These are phyloP conservation scores for Phoxinus dragarum DNA, from an alignment of 2,797 vertebrate genomes.

Conservation along the genomic window DNA sequence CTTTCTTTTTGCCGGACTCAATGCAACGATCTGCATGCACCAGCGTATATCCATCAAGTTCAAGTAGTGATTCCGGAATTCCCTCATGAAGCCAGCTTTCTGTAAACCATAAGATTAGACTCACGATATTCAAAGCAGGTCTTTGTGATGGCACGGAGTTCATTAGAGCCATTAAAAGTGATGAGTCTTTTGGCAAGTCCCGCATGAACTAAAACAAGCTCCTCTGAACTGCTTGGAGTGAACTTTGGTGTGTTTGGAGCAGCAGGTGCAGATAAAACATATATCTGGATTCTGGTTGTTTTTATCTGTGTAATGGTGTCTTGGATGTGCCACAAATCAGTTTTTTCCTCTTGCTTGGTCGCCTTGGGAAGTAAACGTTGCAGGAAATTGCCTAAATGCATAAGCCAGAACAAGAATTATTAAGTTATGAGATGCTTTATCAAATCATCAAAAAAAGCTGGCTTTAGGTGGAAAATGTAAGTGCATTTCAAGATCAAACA, in stretches of 20 bases:
- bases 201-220: background rate
- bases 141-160: too few relatives aligned
- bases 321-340: background rate
- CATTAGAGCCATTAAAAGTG: background rate
- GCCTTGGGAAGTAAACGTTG: background rate
- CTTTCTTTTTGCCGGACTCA: too few relatives aligned
- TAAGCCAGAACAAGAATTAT: too few relatives aligned
- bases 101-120: too few relatives aligned
- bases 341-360: background rate
- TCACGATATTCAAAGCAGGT: too few relatives aligned
- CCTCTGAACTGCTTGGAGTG: background rate
- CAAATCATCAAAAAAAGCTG: too few relatives aligned
- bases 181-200: background rate
- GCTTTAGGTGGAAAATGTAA: background rate
- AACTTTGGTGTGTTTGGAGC: background rate
- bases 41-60: too few relatives aligned
- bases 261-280: background rate
- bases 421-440: too few relatives aligned
- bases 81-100: too few relatives aligned
- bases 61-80: too few relatives aligned
- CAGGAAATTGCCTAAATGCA: too few relatives aligned
- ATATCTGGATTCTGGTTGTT: constrained; percentile 4
- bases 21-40: too few relatives aligned
- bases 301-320: background rate
- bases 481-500: background rate